phyloP scores from a whole-genome alignment of 2,113 vertebrate genomes.

The Gambusia holbrooki region DNA sequence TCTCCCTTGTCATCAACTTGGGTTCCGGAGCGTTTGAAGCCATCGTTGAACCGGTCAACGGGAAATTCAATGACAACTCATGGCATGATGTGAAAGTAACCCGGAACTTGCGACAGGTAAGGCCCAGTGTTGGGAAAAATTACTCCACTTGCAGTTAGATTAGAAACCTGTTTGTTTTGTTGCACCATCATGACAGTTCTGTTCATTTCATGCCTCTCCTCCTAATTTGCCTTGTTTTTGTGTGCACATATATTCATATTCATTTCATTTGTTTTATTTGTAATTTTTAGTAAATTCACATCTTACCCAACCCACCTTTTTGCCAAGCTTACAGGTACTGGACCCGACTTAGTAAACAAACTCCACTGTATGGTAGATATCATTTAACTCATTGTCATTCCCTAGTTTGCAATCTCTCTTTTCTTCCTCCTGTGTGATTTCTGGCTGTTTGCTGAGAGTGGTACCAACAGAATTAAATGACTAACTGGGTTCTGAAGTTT shows the following conservation, averaged over 20 bases:
- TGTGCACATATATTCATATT: neutral
- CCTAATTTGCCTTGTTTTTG: neutral
- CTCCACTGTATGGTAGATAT: slow-evolving; percentile 99
- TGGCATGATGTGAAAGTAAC: slow-evolving; percentile 99
- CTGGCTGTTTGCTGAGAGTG: neutral
- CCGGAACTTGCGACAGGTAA: slow-evolving; percentile 98
- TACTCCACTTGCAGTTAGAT: neutral
- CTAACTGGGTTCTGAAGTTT: neutral
- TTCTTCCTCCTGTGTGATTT: slow-evolving; percentile 51
- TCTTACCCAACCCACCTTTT: slow-evolving; percentile 78
- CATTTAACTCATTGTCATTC: slow-evolving; percentile 89
- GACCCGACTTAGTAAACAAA: slow-evolving; percentile 97
- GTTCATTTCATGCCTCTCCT: neutral
- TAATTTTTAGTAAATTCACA: slow-evolving; percentile 83
- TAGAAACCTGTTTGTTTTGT: neutral
- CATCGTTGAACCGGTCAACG: slow-evolving; percentile 96
- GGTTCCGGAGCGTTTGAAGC: slow-evolving; percentile 98
- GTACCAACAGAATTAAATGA: neutral
- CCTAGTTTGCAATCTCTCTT: slow-evolving; percentile 92
- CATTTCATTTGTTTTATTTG: slow-evolving; percentile 4
- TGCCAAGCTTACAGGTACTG: slow-evolving; percentile 95
- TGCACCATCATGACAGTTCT: neutral
- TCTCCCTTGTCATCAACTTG: slow-evolving; percentile 97
- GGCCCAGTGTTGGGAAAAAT: slow-evolving; percentile 2
- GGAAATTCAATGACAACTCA: slow-evolving; percentile 97